phyloP scores from a whole-genome alignment of 2,888 invertebrate species.

The Proisotoma minuta region DNA sequence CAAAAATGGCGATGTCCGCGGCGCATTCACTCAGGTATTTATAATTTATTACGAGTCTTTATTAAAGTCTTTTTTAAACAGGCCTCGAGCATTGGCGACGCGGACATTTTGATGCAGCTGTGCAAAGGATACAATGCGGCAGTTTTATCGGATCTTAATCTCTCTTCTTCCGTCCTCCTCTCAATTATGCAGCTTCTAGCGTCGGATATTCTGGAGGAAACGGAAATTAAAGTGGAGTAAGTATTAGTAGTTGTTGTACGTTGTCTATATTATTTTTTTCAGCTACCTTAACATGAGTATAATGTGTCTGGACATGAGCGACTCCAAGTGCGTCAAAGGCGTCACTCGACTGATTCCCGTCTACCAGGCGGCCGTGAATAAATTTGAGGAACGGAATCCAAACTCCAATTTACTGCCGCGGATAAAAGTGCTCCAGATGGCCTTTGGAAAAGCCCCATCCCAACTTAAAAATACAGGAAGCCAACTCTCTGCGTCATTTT shows the following conservation, averaged over 20 bases:
- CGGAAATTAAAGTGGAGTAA: conserved; percentile 75
- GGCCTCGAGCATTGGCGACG: conserved; percentile 82
- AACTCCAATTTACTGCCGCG: conserved; percentile 33
- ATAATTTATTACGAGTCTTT: background rate
- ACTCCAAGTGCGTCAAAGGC: conserved; percentile 39
- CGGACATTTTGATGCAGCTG: conserved; percentile 76
- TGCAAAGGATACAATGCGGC: conserved; percentile 78
- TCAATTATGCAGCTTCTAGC: conserved; percentile 92
- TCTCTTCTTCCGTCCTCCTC: conserved; percentile 73
- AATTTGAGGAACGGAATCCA: conserved; percentile 35
- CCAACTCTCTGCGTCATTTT: conserved; percentile 19
- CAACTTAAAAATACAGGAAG: conserved; percentile 23
- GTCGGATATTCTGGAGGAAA: conserved; percentile 78
- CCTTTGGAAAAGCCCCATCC: conserved; percentile 37
- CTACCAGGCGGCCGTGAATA: conserved; percentile 42
- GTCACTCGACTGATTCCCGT: conserved; percentile 44
- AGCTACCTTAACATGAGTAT: conserved; percentile 45
- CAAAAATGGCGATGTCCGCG: conserved; percentile 69
- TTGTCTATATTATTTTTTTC: no score
- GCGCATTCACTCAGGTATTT: conserved; percentile 68
- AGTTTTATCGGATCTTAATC: conserved; percentile 64
- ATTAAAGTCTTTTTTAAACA: conserved; percentile 55
- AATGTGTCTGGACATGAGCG: conserved; percentile 33
- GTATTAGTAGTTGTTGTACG: conserved; percentile 33
- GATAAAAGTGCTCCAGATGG: conserved; percentile 45